Evolutionary conservation across 2,113 vertebrate genomes (phyloP).

Genomic region (Mormyrus iriodes): DNA sequence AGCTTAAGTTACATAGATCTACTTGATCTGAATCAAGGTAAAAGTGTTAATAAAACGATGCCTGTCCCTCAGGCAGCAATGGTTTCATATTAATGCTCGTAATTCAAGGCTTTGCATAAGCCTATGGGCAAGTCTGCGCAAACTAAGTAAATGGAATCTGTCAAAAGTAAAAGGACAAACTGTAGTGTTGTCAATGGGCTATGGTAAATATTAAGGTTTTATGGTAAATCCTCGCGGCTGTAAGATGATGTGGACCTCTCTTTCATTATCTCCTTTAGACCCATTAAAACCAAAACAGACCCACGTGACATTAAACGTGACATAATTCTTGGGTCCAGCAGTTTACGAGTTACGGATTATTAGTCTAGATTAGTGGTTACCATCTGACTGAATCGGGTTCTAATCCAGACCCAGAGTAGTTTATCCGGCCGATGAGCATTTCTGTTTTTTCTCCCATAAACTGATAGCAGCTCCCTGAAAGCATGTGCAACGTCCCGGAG

Average conservation of each 20-base stretch:
- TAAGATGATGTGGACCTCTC: background rate
- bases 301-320: background rate
- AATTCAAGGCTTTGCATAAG: no score
- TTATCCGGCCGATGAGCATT: background rate
- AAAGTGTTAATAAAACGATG: no score
- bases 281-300: background rate
- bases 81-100: no score
- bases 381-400: background rate
- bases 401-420: background rate
- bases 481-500: no score
- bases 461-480: no score
- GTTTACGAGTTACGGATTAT: background rate
- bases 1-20: no score
- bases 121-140: no score
- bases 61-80: no score
- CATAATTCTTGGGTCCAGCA: background rate
- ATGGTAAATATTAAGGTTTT: background rate
- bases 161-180: no score
- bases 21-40: no score
- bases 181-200: background rate
- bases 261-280: background rate
- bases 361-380: background rate
- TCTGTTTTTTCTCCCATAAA: background rate
- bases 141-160: no score
- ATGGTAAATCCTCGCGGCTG: background rate